phyloP scores from a whole-genome alignment of 2,797 vertebrate genomes.

The Pangasius mekongensis region DNA sequence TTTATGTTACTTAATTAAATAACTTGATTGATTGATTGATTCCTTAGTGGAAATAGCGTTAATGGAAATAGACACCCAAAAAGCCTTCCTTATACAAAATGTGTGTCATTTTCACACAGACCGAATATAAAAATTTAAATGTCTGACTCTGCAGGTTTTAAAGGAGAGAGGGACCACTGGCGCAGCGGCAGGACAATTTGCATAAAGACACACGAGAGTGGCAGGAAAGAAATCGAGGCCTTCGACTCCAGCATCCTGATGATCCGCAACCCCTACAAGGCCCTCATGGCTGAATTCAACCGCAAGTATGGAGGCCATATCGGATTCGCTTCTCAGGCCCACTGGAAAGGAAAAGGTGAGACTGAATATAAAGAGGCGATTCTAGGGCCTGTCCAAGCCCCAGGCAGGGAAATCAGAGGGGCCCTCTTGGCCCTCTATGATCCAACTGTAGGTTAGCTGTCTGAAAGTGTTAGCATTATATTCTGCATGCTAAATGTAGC shows the following conservation, averaged over 20 bases:
- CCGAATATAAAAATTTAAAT: not conserved
- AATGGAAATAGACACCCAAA: not conserved
- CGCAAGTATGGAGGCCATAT: constrained; percentile 95
- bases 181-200: constrained; percentile 90
- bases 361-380: not conserved
- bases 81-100: not conserved
- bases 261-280: constrained; percentile 96
- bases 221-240: constrained; percentile 92
- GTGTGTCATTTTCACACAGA: not conserved
- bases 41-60: not conserved
- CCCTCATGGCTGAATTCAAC: constrained; percentile 98
- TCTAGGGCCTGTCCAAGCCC: not conserved
- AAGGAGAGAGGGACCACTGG: constrained; percentile 96
- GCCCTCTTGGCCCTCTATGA: not conserved
- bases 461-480: not conserved
- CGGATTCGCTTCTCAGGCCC: constrained; percentile 92
- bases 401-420: not conserved
- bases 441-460: too few relatives aligned
- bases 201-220: constrained; percentile 96
- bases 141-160: constrained; percentile 78
- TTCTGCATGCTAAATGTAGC: not conserved
- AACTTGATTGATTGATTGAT: too few relatives aligned
- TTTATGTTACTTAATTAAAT: not conserved
- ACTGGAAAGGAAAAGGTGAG: constrained; percentile 97
- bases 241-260: constrained; percentile 91